A percentile compares a stretch with the other conserved stretches of the same genome.
phyloP scores from a whole-genome alignment of 2,797 vertebrate genomes.

The Chaenodraco wilsoni region DNA sequence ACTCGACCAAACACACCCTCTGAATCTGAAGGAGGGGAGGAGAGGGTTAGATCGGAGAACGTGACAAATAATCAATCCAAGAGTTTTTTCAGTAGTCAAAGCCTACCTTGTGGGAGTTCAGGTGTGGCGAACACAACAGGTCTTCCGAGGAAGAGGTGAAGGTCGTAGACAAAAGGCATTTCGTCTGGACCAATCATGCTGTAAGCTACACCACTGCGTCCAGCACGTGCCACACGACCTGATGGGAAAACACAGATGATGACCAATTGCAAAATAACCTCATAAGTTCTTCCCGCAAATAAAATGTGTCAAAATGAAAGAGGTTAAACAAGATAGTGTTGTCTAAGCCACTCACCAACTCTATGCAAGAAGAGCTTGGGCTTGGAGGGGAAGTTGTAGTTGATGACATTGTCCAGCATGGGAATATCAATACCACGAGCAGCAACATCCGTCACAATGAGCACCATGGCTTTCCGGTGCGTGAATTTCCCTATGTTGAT shows the following conservation, averaged over 20 bases:
- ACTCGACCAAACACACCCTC: conserved; percentile 90
- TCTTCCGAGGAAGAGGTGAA: conserved; percentile 94
- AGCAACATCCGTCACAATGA: conserved; percentile 95
- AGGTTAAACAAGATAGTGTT: background rate
- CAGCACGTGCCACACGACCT: conserved; percentile 96
- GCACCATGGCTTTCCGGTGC: conserved; percentile 91
- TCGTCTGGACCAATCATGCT: conserved; percentile 93
- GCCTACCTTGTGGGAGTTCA: conserved; percentile 73
- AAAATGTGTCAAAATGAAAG: background rate
- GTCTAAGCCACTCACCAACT: conserved; percentile 85
- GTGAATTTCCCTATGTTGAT: conserved; percentile 96
- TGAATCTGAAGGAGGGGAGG: conserved; percentile 45
- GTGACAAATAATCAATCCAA: background rate
- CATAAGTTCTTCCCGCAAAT: background rate
- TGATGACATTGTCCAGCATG: conserved; percentile 95
- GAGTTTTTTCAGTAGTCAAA: background rate
- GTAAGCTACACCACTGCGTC: conserved; percentile 90
- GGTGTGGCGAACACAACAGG: conserved; percentile 82
- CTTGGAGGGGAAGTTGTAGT: conserved; percentile 97
- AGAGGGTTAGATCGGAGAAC: accelerated
- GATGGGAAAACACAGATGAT: conserved; percentile 25
- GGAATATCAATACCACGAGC: conserved; percentile 98
- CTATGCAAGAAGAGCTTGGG: conserved; percentile 96
- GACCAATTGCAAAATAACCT: background rate
- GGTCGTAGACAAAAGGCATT: conserved; percentile 90